Conservation (phyloP, 2,113 vertebrate species). For the Eurypyga helias region DNA sequence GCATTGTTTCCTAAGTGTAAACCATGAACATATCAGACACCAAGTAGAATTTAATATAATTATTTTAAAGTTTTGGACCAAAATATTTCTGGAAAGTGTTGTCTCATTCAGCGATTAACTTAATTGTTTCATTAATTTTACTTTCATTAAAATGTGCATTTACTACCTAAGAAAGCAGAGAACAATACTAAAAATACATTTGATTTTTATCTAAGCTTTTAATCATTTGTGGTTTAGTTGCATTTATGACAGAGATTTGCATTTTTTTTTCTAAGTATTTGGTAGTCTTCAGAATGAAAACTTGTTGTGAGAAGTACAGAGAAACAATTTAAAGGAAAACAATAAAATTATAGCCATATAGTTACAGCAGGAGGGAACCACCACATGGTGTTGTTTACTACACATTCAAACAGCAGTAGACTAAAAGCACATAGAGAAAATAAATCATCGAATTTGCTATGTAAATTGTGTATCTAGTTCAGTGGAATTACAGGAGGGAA, state of each 20-base stretch:
- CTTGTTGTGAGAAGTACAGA: background rate
- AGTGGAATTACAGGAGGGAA: background rate
- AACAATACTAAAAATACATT: background rate
- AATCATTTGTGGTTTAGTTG: background rate
- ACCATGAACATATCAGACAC: background rate
- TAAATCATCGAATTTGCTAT: background rate
- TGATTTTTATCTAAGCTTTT: background rate
- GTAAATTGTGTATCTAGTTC: background rate
- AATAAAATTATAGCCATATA: background rate
- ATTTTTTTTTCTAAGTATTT: background rate
- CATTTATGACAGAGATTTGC: background rate
- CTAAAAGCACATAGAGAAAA: background rate
- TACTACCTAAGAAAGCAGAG: background rate
- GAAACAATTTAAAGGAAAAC: background rate
- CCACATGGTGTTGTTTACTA: background rate
- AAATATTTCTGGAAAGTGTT: background rate
- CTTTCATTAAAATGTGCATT: background rate
- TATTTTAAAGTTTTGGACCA: background rate
- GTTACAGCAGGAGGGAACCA: accelerated
- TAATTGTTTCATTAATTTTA: background rate
- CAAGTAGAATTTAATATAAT: background rate
- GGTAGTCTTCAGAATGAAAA: background rate
- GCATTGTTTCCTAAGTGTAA: background rate
- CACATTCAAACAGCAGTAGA: background rate
- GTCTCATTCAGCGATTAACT: background rate